phyloP scores from a whole-genome alignment of 2,113 vertebrate genomes.

The Podiceps cristatus region DNA sequence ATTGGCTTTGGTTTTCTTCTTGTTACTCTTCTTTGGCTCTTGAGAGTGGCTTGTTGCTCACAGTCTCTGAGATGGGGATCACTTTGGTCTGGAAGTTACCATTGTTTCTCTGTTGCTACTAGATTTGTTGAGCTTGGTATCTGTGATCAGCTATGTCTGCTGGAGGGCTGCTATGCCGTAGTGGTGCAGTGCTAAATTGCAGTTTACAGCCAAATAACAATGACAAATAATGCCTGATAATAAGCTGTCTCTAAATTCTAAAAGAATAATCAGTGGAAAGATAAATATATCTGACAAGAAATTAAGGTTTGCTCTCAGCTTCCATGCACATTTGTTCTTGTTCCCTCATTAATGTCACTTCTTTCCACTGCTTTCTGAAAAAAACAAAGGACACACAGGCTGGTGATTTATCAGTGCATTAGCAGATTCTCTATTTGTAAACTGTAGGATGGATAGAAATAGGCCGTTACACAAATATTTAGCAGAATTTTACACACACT shows the following conservation, averaged over 20 bases:
- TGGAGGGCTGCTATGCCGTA: not conserved
- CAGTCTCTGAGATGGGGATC: not conserved
- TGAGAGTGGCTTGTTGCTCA: not conserved
- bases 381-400: not conserved
- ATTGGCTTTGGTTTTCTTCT: not conserved
- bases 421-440: not conserved
- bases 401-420: not conserved
- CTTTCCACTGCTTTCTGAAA: not conserved
- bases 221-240: not conserved
- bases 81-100: not conserved
- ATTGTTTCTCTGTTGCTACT: not conserved
- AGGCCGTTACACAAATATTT: not conserved
- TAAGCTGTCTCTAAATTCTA: not conserved
- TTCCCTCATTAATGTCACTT: not conserved
- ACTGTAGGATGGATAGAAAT: not conserved
- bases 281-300: not conserved
- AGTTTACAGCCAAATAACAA: not conserved
- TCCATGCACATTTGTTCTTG: not conserved
- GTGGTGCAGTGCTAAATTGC: not conserved
- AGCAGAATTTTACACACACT: not conserved
- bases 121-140: not conserved
- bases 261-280: not conserved
- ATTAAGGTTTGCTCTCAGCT: not conserved
- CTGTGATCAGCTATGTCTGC: not conserved
- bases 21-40: not conserved